phyloP scores from a whole-genome alignment of 1,140 invertebrate species.

The Bombus ignitus region DNA sequence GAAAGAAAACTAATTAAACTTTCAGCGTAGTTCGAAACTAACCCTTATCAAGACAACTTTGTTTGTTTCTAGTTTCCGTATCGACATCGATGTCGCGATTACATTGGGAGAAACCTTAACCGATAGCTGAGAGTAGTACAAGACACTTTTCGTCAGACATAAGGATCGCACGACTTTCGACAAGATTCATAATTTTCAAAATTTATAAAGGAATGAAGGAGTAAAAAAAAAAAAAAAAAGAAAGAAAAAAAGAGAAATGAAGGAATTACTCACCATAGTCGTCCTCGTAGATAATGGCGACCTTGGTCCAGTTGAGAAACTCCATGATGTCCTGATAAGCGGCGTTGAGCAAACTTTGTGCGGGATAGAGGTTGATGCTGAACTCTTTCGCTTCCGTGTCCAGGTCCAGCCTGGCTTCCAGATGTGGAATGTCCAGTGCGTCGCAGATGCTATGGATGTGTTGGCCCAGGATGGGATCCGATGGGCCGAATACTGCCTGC shows the following conservation, averaged over 20 bases:
- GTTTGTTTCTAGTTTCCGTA: background rate
- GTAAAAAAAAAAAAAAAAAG: no score
- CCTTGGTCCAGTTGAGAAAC: slow-evolving; percentile 88
- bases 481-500: slow-evolving; percentile 87
- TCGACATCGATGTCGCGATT: background rate
- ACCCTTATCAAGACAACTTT: background rate
- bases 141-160: no score
- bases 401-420: slow-evolving; percentile 86
- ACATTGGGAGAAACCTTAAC: background rate
- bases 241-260: no score
- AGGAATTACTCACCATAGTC: slow-evolving; percentile 84
- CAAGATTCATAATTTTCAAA: no score
- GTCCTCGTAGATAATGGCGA: slow-evolving; percentile 89
- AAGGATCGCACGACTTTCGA: no score
- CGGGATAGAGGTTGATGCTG: slow-evolving; percentile 88
- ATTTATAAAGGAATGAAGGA: background rate
- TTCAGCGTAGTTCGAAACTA: background rate
- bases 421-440: slow-evolving; percentile 88
- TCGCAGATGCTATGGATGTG: slow-evolving; percentile 89
- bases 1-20: slow-evolving; percentile 15
- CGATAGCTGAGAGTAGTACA: no score
- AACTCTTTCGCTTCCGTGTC: slow-evolving; percentile 83
- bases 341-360: slow-evolving; percentile 85
- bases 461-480: slow-evolving; percentile 85
- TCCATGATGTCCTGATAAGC: slow-evolving; percentile 87